These are phyloP conservation scores for Pseudocheirus occidentalis DNA, from an alignment of 2,797 vertebrate genomes.

Conservation along the genomic window DNA sequence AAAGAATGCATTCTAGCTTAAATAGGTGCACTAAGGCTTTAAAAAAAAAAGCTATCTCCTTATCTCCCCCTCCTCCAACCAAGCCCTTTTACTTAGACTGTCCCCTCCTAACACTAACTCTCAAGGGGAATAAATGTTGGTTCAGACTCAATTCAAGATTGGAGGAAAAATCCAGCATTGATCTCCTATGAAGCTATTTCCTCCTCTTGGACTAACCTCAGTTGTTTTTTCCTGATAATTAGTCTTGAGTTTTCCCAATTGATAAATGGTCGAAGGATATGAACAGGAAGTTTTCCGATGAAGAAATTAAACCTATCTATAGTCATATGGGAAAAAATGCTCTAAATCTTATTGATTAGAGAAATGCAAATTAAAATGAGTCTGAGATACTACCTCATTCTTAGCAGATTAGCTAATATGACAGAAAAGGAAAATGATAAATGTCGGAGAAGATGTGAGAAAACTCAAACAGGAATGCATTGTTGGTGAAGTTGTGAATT, in stretches of 20 bases:
- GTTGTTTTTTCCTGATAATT: background rate
- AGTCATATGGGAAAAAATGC: background rate
- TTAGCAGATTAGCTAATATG: background rate
- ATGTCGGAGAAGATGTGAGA: background rate
- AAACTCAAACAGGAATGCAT: background rate
- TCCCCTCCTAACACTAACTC: background rate
- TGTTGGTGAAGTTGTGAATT: background rate
- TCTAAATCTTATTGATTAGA: background rate
- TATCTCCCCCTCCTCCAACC: background rate
- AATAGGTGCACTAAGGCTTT: background rate
- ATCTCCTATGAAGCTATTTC: background rate
- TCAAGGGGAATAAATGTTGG: background rate
- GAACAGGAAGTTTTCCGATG: background rate
- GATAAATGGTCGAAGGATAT: background rate
- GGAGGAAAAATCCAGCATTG: background rate
- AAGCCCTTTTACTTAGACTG: background rate
- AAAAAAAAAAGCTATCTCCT: background rate
- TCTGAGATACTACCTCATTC: background rate
- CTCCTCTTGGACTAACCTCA: background rate
- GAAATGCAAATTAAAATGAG: background rate
- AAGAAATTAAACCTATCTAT: background rate
- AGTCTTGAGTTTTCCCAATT: background rate
- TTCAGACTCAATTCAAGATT: background rate
- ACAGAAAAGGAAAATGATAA: background rate
- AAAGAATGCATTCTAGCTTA: background rate